Evolutionary conservation across 2,113 vertebrate species (phyloP).

Genomic region (Willisornis vidua): DNA sequence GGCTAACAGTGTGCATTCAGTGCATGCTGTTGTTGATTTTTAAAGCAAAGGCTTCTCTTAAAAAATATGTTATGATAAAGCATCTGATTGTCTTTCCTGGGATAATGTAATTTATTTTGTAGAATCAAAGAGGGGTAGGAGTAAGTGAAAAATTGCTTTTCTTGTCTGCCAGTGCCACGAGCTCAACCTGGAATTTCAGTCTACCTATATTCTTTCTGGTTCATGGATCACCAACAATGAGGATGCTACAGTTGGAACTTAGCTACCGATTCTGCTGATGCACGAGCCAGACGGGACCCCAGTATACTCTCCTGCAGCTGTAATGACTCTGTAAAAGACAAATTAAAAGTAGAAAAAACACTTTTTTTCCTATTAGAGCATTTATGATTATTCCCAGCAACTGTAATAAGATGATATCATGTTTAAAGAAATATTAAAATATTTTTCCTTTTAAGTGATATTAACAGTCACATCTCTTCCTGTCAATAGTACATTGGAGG

Average conservation of each 20-base stretch:
- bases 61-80: neutral
- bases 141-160: neutral
- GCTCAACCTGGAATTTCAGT: neutral
- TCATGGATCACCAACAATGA: neutral
- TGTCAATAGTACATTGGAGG: neutral
- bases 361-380: neutral
- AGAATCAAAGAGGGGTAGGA: neutral
- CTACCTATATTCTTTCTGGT: neutral
- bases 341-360: neutral
- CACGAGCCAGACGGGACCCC: neutral
- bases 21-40: neutral
- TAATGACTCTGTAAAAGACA: neutral
- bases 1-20: neutral
- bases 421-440: neutral
- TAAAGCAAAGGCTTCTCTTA: slow-evolving; percentile 23
- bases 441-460: neutral
- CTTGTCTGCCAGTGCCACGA: neutral
- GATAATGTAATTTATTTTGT: slow-evolving; percentile 55
- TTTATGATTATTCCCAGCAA: neutral
- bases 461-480: neutral
- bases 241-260: neutral
- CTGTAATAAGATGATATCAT: neutral
- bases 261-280: neutral
- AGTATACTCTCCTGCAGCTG: neutral
- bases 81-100: slow-evolving; percentile 33